Conservation (phyloP, 2,113 vertebrate genomes). For the Enhydra lutris region DNA sequence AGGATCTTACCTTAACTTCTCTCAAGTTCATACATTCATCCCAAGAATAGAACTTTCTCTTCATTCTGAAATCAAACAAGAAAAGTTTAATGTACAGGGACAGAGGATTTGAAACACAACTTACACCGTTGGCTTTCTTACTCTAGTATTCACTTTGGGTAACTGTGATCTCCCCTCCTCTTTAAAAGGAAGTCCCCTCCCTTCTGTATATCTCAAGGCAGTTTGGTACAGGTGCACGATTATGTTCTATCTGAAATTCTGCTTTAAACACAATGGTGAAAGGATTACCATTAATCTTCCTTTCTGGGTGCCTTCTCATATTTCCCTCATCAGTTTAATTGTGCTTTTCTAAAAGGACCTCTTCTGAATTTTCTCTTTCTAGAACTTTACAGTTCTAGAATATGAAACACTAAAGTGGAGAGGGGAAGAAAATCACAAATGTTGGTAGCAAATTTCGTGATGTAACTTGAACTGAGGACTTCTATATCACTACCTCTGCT, state of each 20-base stretch:
- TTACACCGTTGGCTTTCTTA: neutral
- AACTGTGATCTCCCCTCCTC: neutral
- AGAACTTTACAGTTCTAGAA: neutral
- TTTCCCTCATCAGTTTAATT: neutral
- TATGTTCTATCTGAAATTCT: neutral
- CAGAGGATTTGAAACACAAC: neutral
- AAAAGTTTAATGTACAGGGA: neutral
- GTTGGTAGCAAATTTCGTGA: neutral
- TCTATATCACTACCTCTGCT: neutral
- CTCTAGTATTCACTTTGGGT: neutral
- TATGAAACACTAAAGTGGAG: neutral
- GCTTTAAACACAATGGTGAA: neutral
- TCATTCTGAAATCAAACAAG: constrained; percentile 90
- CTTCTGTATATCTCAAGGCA: neutral
- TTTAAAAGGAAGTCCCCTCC: neutral
- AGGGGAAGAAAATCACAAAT: neutral
- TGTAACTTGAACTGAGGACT: neutral
- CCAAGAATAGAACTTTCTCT: constrained; percentile 99
- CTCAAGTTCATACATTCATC: constrained; percentile 98
- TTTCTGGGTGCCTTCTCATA: neutral
- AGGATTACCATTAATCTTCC: neutral
- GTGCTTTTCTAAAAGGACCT: neutral
- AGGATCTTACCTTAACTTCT: constrained; percentile 94
- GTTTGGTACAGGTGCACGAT: neutral
- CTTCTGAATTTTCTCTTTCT: neutral